Conservation (phyloP, 2,888 invertebrate species). For the Pristionchus japonicus region DNA sequence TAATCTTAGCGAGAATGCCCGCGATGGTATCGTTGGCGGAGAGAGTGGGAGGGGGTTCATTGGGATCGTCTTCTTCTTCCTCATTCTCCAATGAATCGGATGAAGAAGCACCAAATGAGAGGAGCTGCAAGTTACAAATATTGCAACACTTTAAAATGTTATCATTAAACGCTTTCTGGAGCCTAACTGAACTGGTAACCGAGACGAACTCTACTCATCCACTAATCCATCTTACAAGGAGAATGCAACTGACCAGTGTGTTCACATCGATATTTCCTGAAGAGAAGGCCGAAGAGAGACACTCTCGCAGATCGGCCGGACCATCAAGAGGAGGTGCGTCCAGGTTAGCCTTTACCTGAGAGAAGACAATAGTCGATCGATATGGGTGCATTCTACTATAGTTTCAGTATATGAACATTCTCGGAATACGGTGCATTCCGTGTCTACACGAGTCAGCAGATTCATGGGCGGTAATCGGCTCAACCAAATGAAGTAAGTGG, state of each 20-base stretch:
- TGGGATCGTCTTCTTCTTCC: background rate
- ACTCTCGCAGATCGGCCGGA: background rate
- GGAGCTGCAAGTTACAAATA: background rate
- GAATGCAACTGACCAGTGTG: background rate
- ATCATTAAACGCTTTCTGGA: too few relatives aligned
- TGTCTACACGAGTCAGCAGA: background rate
- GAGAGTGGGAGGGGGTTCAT: background rate
- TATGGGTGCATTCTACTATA: too few relatives aligned
- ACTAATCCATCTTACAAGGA: too few relatives aligned
- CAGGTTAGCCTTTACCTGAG: slow-evolving; percentile 23
- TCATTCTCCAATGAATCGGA: background rate
- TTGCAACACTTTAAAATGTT: too few relatives aligned
- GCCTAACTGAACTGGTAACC: too few relatives aligned
- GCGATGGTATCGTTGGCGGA: slow-evolving; percentile 31
- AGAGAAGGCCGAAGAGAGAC: background rate
- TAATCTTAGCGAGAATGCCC: slow-evolving; percentile 30
- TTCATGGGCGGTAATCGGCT: background rate
- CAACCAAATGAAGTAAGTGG: background rate
- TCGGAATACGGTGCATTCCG: background rate
- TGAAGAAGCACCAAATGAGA: background rate
- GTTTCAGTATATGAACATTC: background rate
- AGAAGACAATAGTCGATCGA: background rate
- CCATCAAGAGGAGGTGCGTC: background rate
- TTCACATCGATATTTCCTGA: slow-evolving; percentile 10
- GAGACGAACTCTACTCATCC: too few relatives aligned